Evolutionary conservation across 2,888 invertebrate species (phyloP).

Genomic region (Adineta ricciae): DNA sequence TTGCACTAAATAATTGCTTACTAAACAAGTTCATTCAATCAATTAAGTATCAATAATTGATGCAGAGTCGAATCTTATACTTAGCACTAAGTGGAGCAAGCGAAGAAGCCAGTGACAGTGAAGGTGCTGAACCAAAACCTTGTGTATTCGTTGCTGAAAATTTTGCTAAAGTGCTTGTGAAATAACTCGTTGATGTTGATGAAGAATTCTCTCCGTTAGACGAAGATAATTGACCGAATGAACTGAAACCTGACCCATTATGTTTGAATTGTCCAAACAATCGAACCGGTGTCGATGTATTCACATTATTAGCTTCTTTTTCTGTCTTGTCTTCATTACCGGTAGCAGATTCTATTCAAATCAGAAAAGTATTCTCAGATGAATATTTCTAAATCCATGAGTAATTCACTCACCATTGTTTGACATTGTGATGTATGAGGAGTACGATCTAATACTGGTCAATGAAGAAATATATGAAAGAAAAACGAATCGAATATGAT

Average conservation of each 20-base stretch:
- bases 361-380: not conserved
- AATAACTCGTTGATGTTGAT: not conserved
- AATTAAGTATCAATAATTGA: not conserved
- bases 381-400: too few relatives aligned
- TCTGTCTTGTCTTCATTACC: not conserved
- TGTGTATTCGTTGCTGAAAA: not conserved
- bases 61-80: not conserved
- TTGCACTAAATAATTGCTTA: not conserved
- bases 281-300: not conserved
- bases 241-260: not conserved
- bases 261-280: not conserved
- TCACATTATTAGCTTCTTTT: not conserved
- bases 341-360: not conserved
- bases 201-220: not conserved
- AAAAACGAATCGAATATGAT: too few relatives aligned
- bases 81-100: not conserved
- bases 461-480: not conserved
- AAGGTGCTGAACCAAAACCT: constrained; percentile 10
- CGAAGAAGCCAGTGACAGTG: not conserved
- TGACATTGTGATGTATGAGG: not conserved
- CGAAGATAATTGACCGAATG: not conserved
- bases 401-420: not conserved
- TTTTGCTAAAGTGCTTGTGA: not conserved
- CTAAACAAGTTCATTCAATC: not conserved
- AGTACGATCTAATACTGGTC: too few relatives aligned